Evolutionary conservation across 2,888 invertebrate genomes (phyloP), one percentile per base, ranked within the genome.

Genomic region (Pheosia gnoma): DNA sequence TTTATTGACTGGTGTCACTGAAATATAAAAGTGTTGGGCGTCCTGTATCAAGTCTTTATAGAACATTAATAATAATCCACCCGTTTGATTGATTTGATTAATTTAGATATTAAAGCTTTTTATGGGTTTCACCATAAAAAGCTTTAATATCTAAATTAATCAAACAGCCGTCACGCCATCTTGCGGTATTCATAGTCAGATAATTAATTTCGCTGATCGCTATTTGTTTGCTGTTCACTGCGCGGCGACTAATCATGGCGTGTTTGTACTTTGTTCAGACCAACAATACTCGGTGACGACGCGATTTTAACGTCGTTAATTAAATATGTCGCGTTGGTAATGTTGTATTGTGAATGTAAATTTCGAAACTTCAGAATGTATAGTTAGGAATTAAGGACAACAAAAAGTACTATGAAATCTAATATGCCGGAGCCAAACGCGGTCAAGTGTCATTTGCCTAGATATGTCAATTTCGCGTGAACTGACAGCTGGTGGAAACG

Each of bases 251-350:
- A 57, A 57, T 43, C 57, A 55, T 55, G 57, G 36, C 57, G 45
- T 45, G 57, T 45, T 45, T 57, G 57, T 57, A 45, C 45, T 45
- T 45, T 57, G 57, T 57, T 57, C 45, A 45, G 36, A 45, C 57
- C 25, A 57, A 57, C 57, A 57, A 57, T 45, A 45, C 45, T 6
- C 9, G 25, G 11, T 57, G 57, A 57, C 57, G 57, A 45, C 43
- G 57, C 57, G 43, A 57, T 57, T 57, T 57, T 57, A n/a, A 57
- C 36, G 57, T 45, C 57, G 11, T 57, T 57, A 57, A 45, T 57
- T 13, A 57, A 57, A 57, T 36, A 45, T 55, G 55, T 38, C 57
- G 57, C 54, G 38, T 13, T 49, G 9, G 53, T 36, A 13, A 54
- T 25, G 38, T 11, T 7, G 8, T 5, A 54, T n/a, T 54, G 38